These are phyloP conservation scores for Hydrolagus affinis DNA, from an alignment of 2,113 vertebrate species.

Conservation along the genomic window DNA sequence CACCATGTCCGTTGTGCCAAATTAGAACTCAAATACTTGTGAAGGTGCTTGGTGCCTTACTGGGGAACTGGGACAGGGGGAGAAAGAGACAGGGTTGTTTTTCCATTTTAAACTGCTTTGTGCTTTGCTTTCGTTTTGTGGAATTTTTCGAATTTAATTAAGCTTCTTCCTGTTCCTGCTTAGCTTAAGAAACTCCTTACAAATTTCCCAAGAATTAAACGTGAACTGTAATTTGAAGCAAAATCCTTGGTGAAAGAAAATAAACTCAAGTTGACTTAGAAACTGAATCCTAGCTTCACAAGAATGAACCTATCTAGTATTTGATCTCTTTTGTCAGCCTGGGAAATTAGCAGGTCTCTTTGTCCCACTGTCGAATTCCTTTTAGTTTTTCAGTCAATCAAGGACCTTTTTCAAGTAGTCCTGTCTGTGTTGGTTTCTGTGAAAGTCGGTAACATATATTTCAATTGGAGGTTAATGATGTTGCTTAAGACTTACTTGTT, in stretches of 20 bases:
- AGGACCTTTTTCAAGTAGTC: too few species aligned
- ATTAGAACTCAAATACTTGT: background rate
- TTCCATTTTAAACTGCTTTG: slow-evolving; percentile 7
- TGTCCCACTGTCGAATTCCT: background rate
- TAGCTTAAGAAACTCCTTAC: slow-evolving; percentile 8
- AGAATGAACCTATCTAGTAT: background rate
- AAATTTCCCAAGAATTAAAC: slow-evolving; percentile 15
- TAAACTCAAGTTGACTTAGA: slow-evolving; percentile 5
- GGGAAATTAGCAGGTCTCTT: slow-evolving; percentile 7
- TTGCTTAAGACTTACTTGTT: background rate
- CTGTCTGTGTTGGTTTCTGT: background rate
- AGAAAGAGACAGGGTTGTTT: background rate
- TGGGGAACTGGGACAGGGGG: too few species aligned
- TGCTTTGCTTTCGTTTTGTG: slow-evolving; percentile 1
- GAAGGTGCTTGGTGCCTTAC: background rate
- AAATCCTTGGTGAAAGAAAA: background rate
- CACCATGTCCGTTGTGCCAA: background rate
- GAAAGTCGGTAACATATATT: background rate
- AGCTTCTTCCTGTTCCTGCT: background rate
- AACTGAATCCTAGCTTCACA: background rate
- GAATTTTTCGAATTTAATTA: background rate
- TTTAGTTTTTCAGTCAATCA: slow-evolving; percentile 15
- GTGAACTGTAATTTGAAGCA: background rate
- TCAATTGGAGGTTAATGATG: background rate
- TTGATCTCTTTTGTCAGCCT: background rate